Base-by-base conservation (phyloP, 1,140 invertebrate species). In the Drosophila funebris region DNA sequence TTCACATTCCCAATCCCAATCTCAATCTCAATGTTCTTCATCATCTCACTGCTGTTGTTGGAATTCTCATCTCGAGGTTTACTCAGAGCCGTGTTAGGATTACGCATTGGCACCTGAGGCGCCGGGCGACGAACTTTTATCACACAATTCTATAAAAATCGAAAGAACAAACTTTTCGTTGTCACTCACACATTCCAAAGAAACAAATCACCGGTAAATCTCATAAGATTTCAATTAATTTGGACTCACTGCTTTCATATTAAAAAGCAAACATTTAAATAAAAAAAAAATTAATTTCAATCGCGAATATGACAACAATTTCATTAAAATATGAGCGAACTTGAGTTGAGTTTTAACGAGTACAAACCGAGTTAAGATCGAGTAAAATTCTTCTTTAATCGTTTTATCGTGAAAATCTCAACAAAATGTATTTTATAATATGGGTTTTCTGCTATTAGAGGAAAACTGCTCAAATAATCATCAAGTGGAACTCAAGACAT, bases 41-140 rank as follows among this genome's bases (percentile, higher is more conserved):
- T 44, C 14, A n/a, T 37, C 27, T 33, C 36, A 33, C 8, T 73
- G 29, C 20, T 71, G 7, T 44, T 58, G 33, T 60, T 67, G 37
- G 4, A 33, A 20, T 24, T 75, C 9, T 48, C 36, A 16, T 48
- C 56, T 13, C 60, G 79, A 7, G 64, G 52, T 36, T 44, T 79
- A 8, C 57, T 89, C 0, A 88, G 43, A 1, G 84, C 46, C 4
- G 84, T 88, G 13, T 39, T 73, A 4, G 88, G 88, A 78, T 83
- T 77, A 36, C 88, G 69, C 48, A 73, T 20, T 6, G 88, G 88
- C 54, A 90, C 88, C 39, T 90, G 81, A n/a, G 88, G 88, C 20
- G 85, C 85, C 33, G 67, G 83, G 2, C 82, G 78, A 52, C 81
- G 81, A 20, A 85, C 78, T 61, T 87, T 85, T n/a, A 85, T 77